These are phyloP conservation scores for Pseudomyrmex gracilis DNA, from an alignment of 1,140 invertebrate species.

Conservation along the genomic window DNA sequence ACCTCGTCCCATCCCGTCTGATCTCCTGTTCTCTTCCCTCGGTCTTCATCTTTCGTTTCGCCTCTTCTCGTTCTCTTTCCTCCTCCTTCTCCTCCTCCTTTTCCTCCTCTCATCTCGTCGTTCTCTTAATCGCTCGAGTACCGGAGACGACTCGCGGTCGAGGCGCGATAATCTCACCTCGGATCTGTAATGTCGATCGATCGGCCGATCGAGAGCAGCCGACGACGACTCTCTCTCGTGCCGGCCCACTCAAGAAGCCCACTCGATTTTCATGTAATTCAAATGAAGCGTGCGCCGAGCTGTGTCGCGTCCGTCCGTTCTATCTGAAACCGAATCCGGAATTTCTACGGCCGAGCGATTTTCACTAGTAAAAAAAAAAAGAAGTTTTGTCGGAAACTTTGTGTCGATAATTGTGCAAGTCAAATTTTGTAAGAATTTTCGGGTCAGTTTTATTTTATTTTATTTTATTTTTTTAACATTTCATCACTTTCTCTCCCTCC, in stretches of 20 bases:
- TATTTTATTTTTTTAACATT: no score
- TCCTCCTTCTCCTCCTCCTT: background rate
- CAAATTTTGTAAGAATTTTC: background rate
- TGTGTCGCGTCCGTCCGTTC: slow-evolving; percentile 28
- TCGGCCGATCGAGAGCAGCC: slow-evolving; percentile 72
- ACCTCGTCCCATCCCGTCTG: background rate
- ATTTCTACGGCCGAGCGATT: slow-evolving; percentile 33
- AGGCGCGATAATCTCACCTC: slow-evolving; percentile 75
- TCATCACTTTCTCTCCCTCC: no score
- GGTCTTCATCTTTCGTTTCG: background rate
- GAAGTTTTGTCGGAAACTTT: background rate
- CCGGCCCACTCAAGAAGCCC: slow-evolving; percentile 51
- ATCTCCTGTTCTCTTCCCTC: background rate
- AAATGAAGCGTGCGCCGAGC: slow-evolving; percentile 64
- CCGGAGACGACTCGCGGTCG: slow-evolving; percentile 74
- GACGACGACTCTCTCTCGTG: slow-evolving; percentile 14
- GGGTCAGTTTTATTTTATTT: no score
- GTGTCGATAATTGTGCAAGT: background rate
- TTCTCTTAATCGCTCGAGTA: slow-evolving; percentile 65
- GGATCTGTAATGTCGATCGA: slow-evolving; percentile 70
- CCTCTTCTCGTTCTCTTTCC: background rate
- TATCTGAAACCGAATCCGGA: slow-evolving; percentile 37
- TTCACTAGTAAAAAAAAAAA: slow-evolving; percentile 17
- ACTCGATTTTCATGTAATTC: slow-evolving; percentile 75
- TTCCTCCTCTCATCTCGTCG: background rate